phyloP scores from a whole-genome alignment of 2,888 invertebrate genomes.

The Odontocerum albicorne region DNA sequence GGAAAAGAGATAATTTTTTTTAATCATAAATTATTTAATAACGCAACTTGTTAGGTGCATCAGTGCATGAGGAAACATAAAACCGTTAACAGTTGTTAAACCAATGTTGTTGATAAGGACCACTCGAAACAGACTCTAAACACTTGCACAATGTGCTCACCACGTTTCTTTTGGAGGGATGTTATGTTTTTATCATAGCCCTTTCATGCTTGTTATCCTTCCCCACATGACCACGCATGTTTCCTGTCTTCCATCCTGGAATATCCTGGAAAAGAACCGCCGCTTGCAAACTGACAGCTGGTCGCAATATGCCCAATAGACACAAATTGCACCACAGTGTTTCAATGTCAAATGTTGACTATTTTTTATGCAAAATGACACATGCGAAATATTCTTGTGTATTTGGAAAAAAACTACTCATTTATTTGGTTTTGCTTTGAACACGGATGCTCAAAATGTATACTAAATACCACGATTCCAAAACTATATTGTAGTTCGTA shows the following conservation, averaged over 20 bases:
- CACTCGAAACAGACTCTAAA: too few species aligned
- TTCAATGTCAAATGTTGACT: slow-evolving; percentile 15
- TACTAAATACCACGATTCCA: too few species aligned
- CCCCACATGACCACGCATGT: slow-evolving; percentile 11
- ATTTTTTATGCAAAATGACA: slow-evolving; percentile 9
- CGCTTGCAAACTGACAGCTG: slow-evolving; percentile 8
- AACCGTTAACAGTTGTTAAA: too few species aligned
- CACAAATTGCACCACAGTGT: slow-evolving; percentile 12
- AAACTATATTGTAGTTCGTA: too few species aligned
- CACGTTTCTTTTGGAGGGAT: slow-evolving; percentile 8
- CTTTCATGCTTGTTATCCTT: neutral
- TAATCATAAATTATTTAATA: too few species aligned
- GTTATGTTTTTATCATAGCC: slow-evolving; percentile 3
- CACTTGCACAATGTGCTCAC: slow-evolving; percentile 7
- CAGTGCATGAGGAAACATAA: too few species aligned
- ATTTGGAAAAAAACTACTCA: too few species aligned
- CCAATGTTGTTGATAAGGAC: too few species aligned
- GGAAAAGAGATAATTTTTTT: too few species aligned
- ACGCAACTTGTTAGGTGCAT: too few species aligned
- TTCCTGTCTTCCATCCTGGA: slow-evolving; percentile 13
- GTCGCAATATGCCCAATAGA: slow-evolving; percentile 7
- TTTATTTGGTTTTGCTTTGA: too few species aligned
- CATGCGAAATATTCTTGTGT: slow-evolving; percentile 19
- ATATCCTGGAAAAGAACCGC: neutral
- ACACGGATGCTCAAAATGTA: too few species aligned